A percentile compares a stretch with the other conserved stretches of the same genome.
Conservation (phyloP, 1,140 invertebrate species). For the Caenorhabditis tropicalis region DNA sequence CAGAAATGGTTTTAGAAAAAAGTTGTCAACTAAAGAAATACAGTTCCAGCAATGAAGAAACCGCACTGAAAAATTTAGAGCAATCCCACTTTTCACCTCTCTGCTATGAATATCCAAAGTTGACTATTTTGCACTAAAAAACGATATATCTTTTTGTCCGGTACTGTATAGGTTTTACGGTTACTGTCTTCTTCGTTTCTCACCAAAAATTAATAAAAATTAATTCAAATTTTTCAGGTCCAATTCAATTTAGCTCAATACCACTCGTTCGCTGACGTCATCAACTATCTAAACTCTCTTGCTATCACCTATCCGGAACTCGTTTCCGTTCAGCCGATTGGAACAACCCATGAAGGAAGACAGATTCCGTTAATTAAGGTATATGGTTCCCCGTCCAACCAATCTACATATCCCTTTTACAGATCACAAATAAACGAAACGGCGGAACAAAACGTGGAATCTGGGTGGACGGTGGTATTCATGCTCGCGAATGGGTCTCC, state of each 20-base stretch:
- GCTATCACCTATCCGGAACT: conserved; percentile 68
- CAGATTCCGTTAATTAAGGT: conserved; percentile 71
- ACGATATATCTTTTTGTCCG: conserved; percentile 45
- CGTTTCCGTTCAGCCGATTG: conserved; percentile 69
- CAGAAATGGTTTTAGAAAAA: too few species aligned
- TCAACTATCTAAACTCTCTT: conserved; percentile 69
- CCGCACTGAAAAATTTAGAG: too few species aligned
- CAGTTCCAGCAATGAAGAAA: too few species aligned
- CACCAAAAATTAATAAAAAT: background rate
- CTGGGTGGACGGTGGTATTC: conserved; percentile 72
- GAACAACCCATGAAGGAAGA: conserved; percentile 70
- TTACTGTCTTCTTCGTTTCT: background rate
- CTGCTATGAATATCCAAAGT: too few species aligned
- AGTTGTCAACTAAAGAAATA: too few species aligned
- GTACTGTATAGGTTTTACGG: conserved; percentile 37
- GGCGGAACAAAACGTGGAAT: conserved; percentile 65
- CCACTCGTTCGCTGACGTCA: conserved; percentile 71
- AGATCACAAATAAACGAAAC: conserved; percentile 66
- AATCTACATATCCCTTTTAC: conserved; percentile 23
- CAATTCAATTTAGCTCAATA: conserved; percentile 66
- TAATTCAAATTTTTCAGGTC: conserved; percentile 38
- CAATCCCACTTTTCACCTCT: too few species aligned
- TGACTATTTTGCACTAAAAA: too few species aligned
- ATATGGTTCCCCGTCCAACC: background rate
- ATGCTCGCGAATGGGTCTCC: conserved; percentile 74